A percentile compares a stretch with the other conserved stretches of the same genome.
Conservation (phyloP, 2,888 invertebrate species). For the Formica aserva region DNA sequence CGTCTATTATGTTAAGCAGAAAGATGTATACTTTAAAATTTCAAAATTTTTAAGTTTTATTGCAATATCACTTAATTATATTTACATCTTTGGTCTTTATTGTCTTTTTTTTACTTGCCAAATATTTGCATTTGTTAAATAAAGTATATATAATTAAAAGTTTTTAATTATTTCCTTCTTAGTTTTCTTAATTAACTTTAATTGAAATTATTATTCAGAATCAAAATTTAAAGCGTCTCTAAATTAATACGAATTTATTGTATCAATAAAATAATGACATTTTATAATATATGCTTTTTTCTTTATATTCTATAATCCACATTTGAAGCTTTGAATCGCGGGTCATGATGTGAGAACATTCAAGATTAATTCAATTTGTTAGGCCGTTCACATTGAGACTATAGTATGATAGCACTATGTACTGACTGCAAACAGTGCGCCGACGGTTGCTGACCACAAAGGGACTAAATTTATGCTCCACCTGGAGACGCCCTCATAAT, state of each 20-base stretch:
- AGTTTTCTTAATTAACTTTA: background rate
- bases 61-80: background rate
- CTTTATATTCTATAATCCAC: background rate
- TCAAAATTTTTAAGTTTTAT: background rate
- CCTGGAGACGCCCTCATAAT: slow-evolving; percentile 43
- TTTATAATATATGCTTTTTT: background rate
- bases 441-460: slow-evolving; percentile 26
- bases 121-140: background rate
- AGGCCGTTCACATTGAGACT: background rate
- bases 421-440: slow-evolving; percentile 6
- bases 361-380: background rate
- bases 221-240: background rate
- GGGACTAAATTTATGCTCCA: slow-evolving; percentile 42
- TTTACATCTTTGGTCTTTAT: background rate
- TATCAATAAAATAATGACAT: background rate
- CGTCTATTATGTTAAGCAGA: background rate
- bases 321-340: background rate
- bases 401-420: background rate
- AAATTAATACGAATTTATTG: slow-evolving; percentile 14
- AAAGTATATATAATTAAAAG: background rate
- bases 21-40: background rate
- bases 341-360: slow-evolving; percentile 5
- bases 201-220: background rate
- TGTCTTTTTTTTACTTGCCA: background rate
- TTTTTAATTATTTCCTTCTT: background rate